These are phyloP conservation scores for Archips xylosteana DNA, from an alignment of 2,888 invertebrate genomes.

Conservation along the genomic window DNA sequence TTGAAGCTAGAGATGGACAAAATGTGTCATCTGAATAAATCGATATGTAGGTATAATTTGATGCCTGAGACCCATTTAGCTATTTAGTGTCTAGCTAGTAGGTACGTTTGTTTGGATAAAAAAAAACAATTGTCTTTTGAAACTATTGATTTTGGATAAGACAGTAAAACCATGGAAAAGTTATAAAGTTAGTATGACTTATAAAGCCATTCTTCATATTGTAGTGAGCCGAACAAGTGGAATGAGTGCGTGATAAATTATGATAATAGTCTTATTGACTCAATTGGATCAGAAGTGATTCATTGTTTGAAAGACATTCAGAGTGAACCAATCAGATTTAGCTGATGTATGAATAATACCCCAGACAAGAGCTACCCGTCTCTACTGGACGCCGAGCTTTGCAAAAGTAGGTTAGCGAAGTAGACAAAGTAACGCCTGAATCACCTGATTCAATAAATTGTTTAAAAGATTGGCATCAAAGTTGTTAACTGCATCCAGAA, in stretches of 20 bases:
- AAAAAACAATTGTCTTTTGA: no score
- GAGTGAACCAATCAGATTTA: background rate
- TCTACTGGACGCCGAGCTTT: background rate
- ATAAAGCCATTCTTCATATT: no score
- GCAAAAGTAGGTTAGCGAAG: background rate
- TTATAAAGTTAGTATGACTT: no score
- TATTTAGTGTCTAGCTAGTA: background rate
- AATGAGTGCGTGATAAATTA: no score
- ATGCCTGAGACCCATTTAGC: background rate
- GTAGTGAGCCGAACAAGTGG: no score
- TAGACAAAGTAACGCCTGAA: no score
- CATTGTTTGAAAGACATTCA: no score
- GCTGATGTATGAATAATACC: background rate
- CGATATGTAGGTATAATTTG: background rate
- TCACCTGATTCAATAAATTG: background rate
- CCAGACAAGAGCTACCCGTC: background rate
- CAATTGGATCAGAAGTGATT: no score
- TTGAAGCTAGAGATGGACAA: background rate
- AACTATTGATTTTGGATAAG: background rate
- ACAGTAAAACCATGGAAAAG: no score
- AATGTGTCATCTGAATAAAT: background rate
- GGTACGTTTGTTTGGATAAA: no score
- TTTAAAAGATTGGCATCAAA: background rate
- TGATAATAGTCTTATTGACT: no score
- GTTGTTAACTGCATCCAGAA: background rate